Evolutionary conservation across 2,113 vertebrate species (phyloP).

Genomic region (Tyto alba): DNA sequence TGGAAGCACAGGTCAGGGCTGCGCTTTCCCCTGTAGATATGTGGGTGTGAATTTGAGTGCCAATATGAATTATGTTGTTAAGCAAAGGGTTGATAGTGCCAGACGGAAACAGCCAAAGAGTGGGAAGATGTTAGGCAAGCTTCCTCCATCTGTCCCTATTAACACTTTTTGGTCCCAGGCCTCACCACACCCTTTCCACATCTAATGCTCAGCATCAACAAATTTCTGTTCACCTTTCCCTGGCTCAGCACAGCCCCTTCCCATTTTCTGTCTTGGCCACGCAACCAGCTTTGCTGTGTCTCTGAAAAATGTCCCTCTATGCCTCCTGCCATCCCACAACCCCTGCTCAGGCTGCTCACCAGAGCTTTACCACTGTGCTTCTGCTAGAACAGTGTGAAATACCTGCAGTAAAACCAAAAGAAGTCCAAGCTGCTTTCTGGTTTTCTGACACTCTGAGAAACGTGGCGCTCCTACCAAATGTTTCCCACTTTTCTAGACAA

Average conservation of each 20-base stretch:
- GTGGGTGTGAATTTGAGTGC: slow-evolving; percentile 11
- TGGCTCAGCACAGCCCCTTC: not conserved
- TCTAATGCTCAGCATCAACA: not conserved
- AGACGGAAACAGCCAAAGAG: not conserved
- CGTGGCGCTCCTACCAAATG: not conserved
- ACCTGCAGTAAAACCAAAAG: not conserved
- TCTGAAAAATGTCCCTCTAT: not conserved
- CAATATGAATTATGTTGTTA: not conserved
- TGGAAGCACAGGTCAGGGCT: not conserved
- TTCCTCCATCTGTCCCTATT: slow-evolving; percentile 1
- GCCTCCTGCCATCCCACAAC: not conserved
- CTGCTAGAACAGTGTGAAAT: not conserved
- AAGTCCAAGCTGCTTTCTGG: not conserved
- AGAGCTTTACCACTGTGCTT: not conserved
- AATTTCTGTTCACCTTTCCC: not conserved
- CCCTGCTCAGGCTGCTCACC: not conserved
- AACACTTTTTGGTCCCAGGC: not conserved
- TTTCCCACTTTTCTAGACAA: not conserved
- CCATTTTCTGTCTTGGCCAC: not conserved
- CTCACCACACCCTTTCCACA: not conserved
- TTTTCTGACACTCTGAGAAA: not conserved
- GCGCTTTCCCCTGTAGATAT: not conserved
- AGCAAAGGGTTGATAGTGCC: slow-evolving; percentile 14
- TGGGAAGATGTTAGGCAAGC: slow-evolving; percentile 13
- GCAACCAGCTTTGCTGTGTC: not conserved